Evolutionary conservation across 1,140 invertebrate species (phyloP).

Genomic region (Lasioglossum baleicum): DNA sequence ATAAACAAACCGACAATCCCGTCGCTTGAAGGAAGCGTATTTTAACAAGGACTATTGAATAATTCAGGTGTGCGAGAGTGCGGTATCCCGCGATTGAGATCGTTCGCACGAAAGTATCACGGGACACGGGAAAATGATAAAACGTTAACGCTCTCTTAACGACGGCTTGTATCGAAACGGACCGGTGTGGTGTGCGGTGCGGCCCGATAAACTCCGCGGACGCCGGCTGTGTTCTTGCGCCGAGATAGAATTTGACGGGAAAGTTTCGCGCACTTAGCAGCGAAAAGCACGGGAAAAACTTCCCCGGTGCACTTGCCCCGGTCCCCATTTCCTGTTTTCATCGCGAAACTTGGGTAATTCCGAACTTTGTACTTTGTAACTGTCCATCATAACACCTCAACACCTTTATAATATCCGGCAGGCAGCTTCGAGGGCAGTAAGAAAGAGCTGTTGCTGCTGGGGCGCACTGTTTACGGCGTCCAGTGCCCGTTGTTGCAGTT

Average conservation of each 20-base stretch:
- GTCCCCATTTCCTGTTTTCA: conserved; percentile 53
- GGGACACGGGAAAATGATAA: not conserved
- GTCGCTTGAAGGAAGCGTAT: too few relatives aligned
- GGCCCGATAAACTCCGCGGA: conserved; percentile 7
- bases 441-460: not conserved
- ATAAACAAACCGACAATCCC: too few relatives aligned
- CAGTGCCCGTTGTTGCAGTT: not conserved
- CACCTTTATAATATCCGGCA: conserved; percentile 52
- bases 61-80: not conserved
- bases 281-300: conserved; percentile 17
- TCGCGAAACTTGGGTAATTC: conserved; percentile 63
- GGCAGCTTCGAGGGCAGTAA: conserved; percentile 12
- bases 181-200: not conserved
- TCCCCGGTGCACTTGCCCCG: conserved; percentile 13
- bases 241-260: conserved; percentile 37
- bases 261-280: conserved; percentile 1
- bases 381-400: conserved; percentile 59
- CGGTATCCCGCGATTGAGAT: not conserved
- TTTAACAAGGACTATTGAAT: not conserved
- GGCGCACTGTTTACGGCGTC: not conserved
- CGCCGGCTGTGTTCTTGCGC: conserved; percentile 2
- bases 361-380: conserved; percentile 62
- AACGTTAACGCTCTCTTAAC: not conserved
- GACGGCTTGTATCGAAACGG: not conserved
- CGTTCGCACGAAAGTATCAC: not conserved